These are phyloP conservation scores for Molanna angustata DNA, from an alignment of 2,888 invertebrate genomes.

Conservation along the genomic window DNA sequence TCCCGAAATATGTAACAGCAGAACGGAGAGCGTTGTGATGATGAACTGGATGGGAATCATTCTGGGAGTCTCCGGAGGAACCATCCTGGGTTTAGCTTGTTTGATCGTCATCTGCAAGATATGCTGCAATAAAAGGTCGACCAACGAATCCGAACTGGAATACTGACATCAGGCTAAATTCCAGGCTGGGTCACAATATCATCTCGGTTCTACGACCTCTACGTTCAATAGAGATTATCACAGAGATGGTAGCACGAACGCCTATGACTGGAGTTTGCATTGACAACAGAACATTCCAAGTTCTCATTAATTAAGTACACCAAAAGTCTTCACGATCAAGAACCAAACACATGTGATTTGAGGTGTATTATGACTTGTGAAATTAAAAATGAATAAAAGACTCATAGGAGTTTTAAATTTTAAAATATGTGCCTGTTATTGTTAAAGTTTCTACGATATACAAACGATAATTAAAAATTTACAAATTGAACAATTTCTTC, in stretches of 20 bases:
- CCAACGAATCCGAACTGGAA: constrained; percentile 60
- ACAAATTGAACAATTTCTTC: too few species aligned
- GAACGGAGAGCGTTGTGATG: constrained; percentile 47
- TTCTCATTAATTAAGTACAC: too few species aligned
- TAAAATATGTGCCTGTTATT: constrained; percentile 26
- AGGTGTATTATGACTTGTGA: not conserved
- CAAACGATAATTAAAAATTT: constrained; percentile 1
- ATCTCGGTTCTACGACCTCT: constrained; percentile 28
- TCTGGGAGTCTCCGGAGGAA: constrained; percentile 59
- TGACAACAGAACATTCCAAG: constrained; percentile 43
- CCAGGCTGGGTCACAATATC: constrained; percentile 39
- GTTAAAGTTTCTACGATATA: constrained; percentile 8
- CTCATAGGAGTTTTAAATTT: constrained; percentile 10
- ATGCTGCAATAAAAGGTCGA: constrained; percentile 59
- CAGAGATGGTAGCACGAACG: constrained; percentile 46
- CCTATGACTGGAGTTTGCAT: constrained; percentile 54
- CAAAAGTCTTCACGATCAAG: too few species aligned
- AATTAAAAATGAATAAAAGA: too few species aligned
- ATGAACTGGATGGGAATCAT: constrained; percentile 60
- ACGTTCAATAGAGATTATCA: constrained; percentile 31
- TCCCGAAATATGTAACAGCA: constrained; percentile 64
- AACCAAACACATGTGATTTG: too few species aligned
- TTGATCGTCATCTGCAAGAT: constrained; percentile 59
- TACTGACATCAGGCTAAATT: constrained; percentile 60
- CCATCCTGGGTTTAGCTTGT: constrained; percentile 55